Base-by-base conservation (phyloP, 2,113 vertebrate species). In the Hemibagrus wyckioides region DNA sequence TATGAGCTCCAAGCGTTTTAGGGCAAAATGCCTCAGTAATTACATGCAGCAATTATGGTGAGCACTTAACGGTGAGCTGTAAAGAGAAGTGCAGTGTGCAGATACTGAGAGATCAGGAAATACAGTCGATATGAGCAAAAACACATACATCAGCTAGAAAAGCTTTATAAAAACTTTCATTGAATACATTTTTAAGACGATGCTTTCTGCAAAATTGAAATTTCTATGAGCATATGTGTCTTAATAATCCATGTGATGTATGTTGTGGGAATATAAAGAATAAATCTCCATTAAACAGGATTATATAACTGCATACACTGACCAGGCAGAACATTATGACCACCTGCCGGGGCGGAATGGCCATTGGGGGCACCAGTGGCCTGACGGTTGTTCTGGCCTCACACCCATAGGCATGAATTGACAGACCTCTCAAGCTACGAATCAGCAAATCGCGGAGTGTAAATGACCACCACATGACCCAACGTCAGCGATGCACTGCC, bases 21-120 rank as follows among this genome's bases (percentile, higher is more conserved):
- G 44, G 36, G 61, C 77, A 84, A 76, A 81, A 86, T 54, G 77
- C 61, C 69, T 84, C 41, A 88, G 76, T 88, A 79, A 86, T 89
- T 86, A 89, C 59, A 36, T 44, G 44, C 80, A 67, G 75, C 59
- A 86, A 91, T 89, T 82, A 90, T 21, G 56, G n/a, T n/a, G n/a
- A n/a, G 11, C 73, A 82, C 84, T 87, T 89, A 83, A 52, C 61
- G 71, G 28, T 67, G 48, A 80, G 77, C 75, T 83, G n/a, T 11
- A 52, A 89, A 80, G 59, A 50, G 82, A 85, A 88, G 69, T 39
- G 79, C 33, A 56, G 69, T 41, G 9, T 69, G 65, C 56, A 30
- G 57, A 41, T 7, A 77, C 57, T 61, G 84, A 79, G 80, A 21
- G 41, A 86, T 75, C 63, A 56, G 19, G 69, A 44, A 65, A 50